Evolutionary conservation across 2,888 invertebrate species (phyloP), one percentile per base, ranked within the genome.

Genomic region (Campoplex nolae): DNA sequence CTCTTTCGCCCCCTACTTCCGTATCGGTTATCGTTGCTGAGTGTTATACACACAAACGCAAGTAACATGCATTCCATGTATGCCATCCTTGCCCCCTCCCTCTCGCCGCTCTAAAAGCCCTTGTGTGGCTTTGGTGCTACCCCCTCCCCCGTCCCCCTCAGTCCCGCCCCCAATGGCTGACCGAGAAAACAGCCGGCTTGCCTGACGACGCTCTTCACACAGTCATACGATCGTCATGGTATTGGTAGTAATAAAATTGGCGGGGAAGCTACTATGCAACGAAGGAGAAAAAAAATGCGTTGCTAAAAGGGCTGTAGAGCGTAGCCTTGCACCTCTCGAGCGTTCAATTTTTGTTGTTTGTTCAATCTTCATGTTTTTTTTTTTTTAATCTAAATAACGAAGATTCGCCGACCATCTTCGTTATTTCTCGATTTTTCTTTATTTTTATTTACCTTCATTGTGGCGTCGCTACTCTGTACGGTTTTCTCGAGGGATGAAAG

Each of bases 401-500:
- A 54, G 32, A 42, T 9, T 0, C 18, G 32, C 18, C 51, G 1
- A n/a, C 18, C 28, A 38, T 6, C 38, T 23, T 23, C 23, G 23
- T 23, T 23, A 23, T 23, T 23, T 23, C 23, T 23, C 23, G 23
- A 38, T 4, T 38, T 38, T 38, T 38, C 6, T 38, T 38, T 38
- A 38, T 7, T 6, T 18, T 45, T 18, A 38, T 56, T 87, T 91
- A 95, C 95, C 95, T 95, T 95, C 82, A 95, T 93, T 32, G 95
- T 94, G 32, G 95, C 95, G 92, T 96, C 95, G 84, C 95, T 95
- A 91, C 95, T 95, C 90, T 95, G 95, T 67, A 95, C 94, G 38
- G 95, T 94, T 84, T 95, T 94, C 89, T 95, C 95, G 77, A 95
- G 92, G 65, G 95, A 95, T 38, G 95, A 95, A 51, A 95, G 94